Conservation (phyloP, 2,113 vertebrate genomes). For the Heliornis fulica region DNA sequence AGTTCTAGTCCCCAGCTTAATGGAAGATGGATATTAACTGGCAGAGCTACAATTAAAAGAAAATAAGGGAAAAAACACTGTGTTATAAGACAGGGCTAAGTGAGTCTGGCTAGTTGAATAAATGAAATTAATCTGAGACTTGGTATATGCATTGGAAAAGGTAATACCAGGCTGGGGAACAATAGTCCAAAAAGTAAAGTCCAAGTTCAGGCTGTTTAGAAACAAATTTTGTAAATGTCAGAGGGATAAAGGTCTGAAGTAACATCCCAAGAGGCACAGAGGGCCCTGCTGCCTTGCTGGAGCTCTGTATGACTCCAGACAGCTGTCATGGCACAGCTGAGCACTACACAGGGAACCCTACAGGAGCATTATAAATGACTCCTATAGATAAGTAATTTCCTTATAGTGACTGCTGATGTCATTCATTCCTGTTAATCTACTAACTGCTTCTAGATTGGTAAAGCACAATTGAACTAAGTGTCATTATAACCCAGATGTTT, state of each 20-base stretch:
- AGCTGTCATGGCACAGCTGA: neutral
- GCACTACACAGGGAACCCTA: neutral
- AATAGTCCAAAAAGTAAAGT: neutral
- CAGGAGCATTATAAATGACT: neutral
- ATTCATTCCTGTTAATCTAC: neutral
- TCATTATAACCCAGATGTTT: neutral
- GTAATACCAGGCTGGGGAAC: neutral
- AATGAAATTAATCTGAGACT: neutral
- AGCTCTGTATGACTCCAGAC: neutral
- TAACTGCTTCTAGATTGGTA: neutral
- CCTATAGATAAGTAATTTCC: neutral
- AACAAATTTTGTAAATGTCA: neutral
- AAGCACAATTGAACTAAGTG: neutral
- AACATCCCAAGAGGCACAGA: neutral
- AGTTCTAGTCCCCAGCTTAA: neutral
- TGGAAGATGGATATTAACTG: neutral
- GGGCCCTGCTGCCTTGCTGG: rapidly evolving
- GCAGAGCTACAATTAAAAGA: neutral
- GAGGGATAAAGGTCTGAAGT: neutral
- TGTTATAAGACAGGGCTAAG: neutral
- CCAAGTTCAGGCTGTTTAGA: neutral
- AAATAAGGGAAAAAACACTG: neutral
- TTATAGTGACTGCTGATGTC: neutral
- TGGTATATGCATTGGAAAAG: neutral
- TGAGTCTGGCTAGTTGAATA: neutral